These are phyloP conservation scores for Peromyscus eremicus DNA, from an alignment of 2,797 vertebrate genomes.

Conservation along the genomic window DNA sequence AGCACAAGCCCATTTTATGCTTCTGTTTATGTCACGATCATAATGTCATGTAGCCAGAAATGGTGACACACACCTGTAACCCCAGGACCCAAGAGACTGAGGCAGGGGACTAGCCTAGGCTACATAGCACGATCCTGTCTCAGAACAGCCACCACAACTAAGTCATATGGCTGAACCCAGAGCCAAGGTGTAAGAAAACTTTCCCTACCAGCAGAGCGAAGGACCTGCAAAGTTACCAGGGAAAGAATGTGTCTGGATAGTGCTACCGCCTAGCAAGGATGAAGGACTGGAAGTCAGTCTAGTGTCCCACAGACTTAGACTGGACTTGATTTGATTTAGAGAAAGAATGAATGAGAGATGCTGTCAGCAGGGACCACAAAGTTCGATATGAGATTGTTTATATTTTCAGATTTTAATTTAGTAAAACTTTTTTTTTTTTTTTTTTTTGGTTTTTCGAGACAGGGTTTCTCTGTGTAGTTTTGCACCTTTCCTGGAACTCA, in stretches of 20 bases:
- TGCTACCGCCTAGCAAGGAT: neutral
- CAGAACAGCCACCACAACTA: neutral
- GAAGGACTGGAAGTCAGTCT: slow-evolving; percentile 6
- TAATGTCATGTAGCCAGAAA: neutral
- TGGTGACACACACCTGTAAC: neutral
- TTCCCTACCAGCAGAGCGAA: neutral
- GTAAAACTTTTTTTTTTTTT: no score
- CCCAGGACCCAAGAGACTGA: neutral
- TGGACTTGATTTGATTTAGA: slow-evolving; percentile 64
- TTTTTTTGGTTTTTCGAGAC: no score
- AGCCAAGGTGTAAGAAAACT: neutral
- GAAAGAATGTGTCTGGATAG: slow-evolving; percentile 18
- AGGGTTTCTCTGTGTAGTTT: no score
- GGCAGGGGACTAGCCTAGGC: neutral
- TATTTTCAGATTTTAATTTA: slow-evolving; percentile 72
- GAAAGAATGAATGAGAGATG: slow-evolving; percentile 68
- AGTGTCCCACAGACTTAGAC: slow-evolving; percentile 26
- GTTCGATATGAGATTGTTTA: slow-evolving; percentile 70
- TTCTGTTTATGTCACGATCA: neutral
- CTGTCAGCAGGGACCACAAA: slow-evolving; percentile 59
- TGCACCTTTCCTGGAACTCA: no score
- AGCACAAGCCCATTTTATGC: slow-evolving; percentile 22
- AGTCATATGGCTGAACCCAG: neutral
- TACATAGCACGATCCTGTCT: neutral
- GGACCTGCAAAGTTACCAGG: neutral